These are phyloP conservation scores for Epizoanthus stellaris DNA, from an alignment of 92 coral and sea anemone genomes.

Conservation along the genomic window DNA sequence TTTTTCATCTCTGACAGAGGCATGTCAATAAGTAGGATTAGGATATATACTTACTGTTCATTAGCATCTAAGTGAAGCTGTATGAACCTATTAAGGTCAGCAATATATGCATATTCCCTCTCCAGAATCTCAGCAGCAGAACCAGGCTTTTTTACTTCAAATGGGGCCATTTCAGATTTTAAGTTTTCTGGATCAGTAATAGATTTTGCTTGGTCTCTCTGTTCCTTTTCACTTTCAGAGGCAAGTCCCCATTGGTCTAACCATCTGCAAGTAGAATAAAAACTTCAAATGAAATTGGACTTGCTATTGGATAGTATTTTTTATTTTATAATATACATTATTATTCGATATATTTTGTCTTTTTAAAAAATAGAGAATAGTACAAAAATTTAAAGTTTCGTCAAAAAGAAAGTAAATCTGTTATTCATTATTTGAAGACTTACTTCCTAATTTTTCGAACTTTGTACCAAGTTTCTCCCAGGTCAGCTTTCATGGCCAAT, in stretches of 20 bases:
- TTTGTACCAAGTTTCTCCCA: slow-evolving; percentile 44
- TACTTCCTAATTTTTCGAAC: slow-evolving; percentile 5
- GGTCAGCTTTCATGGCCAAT: slow-evolving; percentile 53
- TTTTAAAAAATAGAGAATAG: no score
- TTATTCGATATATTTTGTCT: no score
- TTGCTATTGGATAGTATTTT: background rate
- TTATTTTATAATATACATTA: background rate
- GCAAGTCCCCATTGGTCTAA: slow-evolving; percentile 47
- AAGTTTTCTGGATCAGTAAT: slow-evolving; percentile 49
- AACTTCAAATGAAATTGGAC: no score
- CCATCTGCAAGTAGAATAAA: slow-evolving; percentile 47
- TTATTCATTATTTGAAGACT: background rate
- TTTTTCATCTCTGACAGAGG: no score
- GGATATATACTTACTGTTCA: slow-evolving; percentile 23
- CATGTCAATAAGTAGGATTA: no score
- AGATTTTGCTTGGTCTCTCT: slow-evolving; percentile 38
- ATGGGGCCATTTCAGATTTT: slow-evolving; percentile 47
- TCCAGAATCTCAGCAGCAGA: slow-evolving; percentile 26
- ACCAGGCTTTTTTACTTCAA: slow-evolving; percentile 43
- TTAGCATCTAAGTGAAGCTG: slow-evolving; percentile 51
- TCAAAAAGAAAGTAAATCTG: no score
- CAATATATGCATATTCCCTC: slow-evolving; percentile 40
- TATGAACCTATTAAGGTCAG: slow-evolving; percentile 42
- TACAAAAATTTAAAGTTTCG: no score
- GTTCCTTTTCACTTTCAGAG: slow-evolving; percentile 51